phyloP scores from a whole-genome alignment of 2,888 invertebrate genomes.

The Pomacea canaliculata region DNA sequence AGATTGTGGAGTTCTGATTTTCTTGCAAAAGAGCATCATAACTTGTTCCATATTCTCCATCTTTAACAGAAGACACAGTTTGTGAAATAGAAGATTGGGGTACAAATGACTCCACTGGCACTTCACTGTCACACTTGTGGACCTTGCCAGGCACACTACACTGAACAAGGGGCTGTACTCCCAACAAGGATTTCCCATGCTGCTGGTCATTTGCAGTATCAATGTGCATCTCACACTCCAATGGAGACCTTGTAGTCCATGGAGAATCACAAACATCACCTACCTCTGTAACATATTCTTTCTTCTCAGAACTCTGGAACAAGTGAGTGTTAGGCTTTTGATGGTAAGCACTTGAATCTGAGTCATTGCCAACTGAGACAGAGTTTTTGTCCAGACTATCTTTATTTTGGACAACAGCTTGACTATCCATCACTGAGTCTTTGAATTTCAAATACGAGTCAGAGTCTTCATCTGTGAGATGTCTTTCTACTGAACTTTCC shows the following conservation, averaged over 20 bases:
- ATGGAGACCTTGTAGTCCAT: background rate
- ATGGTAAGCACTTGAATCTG: too few relatives aligned
- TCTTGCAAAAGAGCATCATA: background rate
- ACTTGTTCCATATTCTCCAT: slow-evolving; percentile 1
- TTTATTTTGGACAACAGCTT: too few relatives aligned
- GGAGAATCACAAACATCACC: background rate
- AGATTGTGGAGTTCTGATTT: background rate
- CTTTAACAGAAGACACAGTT: background rate
- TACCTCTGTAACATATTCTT: background rate
- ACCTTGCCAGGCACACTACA: background rate
- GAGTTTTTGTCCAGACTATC: too few relatives aligned
- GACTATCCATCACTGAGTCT: background rate
- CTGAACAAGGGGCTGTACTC: background rate
- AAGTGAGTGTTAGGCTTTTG: too few relatives aligned
- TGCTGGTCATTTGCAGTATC: background rate
- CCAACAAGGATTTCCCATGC: background rate
- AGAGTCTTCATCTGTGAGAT: slow-evolving; percentile 29
- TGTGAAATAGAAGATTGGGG: background rate
- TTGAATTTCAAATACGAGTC: slow-evolving; percentile 21
- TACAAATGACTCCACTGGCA: background rate
- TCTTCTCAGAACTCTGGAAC: background rate
- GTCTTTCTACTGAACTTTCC: slow-evolving; percentile 38
- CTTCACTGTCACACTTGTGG: background rate
- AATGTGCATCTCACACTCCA: background rate
- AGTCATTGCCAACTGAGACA: too few relatives aligned